Evolutionary conservation across 2,113 vertebrate genomes (phyloP), one percentile per base, ranked within the genome.

Genomic region (Suncus etruscus): DNA sequence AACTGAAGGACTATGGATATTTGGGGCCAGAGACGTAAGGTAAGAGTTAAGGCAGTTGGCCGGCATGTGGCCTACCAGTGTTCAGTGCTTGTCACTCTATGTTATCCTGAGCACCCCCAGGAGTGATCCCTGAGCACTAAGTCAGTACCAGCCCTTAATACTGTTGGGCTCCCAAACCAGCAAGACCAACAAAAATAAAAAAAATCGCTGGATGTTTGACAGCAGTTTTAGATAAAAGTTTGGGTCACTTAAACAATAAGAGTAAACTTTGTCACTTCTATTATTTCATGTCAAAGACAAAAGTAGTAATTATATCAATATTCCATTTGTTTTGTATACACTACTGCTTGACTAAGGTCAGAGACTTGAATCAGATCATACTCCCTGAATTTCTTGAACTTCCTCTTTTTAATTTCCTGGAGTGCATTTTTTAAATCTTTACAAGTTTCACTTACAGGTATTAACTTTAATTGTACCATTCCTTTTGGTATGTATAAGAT

Each of bases 301-400:
- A 87, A 73, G 2, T 90, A 61, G 20, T 94, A 94, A 92, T 82
- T 96, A 84, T 15, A 93, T 77, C 20, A 74, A 10, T 61, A 77
- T 65, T 94, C 73, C 22, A 0, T 94, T 87, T 96, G 45, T 95
- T 94, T 94, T 95, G 76, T 50, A 90, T 48, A 47, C 32, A 51
- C 92, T 95, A 47, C 68, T 61, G 32, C 88, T 91, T 93, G 73
- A 91, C 66, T 95, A 87, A 86, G n/a, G 50, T 94, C 74, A 90
- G 74, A 83, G 73, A 6, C 94, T 95, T 95, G 63, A 97, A 47
- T 86, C 95, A 94, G 84, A 32, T 31, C 70, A 31, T 31, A 82
- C 11, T 66, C 76, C 9, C 4, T 51, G 45, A 91, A 95, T 61
- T 69, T 89, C 48, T 95, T 82, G 92, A 82, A 8, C 51, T 82